Evolutionary conservation across 2,888 invertebrate genomes (phyloP).

Genomic region (Trypoxylon attenuatum): DNA sequence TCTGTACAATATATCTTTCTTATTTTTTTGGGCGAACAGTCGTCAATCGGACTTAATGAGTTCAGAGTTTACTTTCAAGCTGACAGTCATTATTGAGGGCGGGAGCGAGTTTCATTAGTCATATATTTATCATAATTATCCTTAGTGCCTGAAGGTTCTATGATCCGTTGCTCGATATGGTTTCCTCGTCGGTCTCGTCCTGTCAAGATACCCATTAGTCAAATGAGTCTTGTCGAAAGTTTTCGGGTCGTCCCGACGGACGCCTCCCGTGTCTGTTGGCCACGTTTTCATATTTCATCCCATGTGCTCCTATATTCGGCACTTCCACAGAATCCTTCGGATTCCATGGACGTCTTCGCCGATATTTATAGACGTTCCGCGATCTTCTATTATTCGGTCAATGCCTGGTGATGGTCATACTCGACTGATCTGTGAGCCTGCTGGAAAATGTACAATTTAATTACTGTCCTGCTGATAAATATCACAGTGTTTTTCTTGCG

Average conservation of each 20-base stretch:
- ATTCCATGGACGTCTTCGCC: constrained; percentile 24
- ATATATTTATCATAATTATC: constrained; percentile 2
- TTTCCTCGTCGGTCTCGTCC: no score
- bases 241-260: neutral
- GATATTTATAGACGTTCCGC: constrained; percentile 39
- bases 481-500: neutral
- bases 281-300: constrained; percentile 21
- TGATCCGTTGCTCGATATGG: neutral
- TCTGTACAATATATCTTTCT: no score
- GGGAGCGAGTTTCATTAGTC: no score
- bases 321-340: constrained; percentile 23
- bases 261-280: neutral
- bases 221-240: neutral
- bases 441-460: neutral
- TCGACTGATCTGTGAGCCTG: neutral
- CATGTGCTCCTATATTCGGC: neutral
- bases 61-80: no score
- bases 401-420: constrained; percentile 9
- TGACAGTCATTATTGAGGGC: no score
- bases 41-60: no score
- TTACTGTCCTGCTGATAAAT: neutral
- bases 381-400: neutral
- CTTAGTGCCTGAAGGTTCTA: constrained; percentile 1
- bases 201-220: neutral
- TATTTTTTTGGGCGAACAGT: no score